phyloP scores from a whole-genome alignment of 2,113 vertebrate species.

The Micronycteris hirsuta region DNA sequence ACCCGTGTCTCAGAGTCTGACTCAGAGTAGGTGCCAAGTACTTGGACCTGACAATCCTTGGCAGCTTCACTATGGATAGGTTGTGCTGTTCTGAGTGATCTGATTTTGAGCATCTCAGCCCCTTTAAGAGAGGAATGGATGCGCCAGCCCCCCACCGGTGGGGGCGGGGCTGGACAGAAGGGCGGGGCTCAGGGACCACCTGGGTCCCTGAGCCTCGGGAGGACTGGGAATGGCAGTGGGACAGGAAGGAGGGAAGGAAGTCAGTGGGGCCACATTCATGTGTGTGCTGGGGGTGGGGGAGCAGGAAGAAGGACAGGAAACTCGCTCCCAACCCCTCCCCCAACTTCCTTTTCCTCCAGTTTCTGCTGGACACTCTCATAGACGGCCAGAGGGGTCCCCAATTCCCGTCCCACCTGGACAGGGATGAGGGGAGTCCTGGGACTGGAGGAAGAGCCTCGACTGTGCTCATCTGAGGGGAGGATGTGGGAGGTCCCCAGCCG shows the following conservation, averaged over 20 bases:
- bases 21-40: neutral
- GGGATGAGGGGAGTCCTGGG: neutral
- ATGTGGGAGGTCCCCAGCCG: neutral
- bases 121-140: neutral
- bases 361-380: conserved; percentile 41
- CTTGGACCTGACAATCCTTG: neutral
- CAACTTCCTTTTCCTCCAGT: conserved; percentile 73
- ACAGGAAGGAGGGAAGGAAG: conserved; percentile 70
- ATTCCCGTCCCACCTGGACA: conserved; percentile 43
- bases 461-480: neutral
- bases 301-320: conserved; percentile 76
- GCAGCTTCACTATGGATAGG: neutral
- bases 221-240: conserved; percentile 18
- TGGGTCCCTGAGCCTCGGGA: neutral
- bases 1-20: neutral
- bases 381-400: neutral
- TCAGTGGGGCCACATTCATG: conserved; percentile 39
- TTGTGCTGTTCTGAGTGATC: neutral
- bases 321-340: conserved; percentile 62
- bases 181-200: neutral
- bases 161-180: neutral
- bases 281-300: conserved; percentile 41
- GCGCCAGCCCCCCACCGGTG: too few species aligned
- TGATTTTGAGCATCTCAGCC: neutral
- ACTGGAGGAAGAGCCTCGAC: neutral